A percentile compares a stretch with the other conserved stretches of the same genome.
Evolutionary conservation across 2,888 invertebrate genomes (phyloP).

Genomic region (Leucania comma): DNA sequence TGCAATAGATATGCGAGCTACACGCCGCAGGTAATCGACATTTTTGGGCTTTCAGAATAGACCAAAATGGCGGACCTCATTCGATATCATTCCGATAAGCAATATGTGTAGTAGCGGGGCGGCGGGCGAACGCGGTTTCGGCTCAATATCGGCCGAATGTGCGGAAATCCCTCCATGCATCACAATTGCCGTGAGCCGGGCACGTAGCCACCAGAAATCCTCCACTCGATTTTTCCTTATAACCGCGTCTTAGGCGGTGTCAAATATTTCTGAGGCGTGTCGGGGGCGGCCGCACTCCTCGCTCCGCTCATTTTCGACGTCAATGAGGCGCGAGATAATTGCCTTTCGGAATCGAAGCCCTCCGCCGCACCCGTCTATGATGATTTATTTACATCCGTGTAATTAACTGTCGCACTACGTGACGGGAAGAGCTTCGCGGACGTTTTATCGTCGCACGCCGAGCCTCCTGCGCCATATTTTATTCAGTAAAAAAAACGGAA

Average conservation of each 20-base stretch:
- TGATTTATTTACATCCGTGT: conserved; percentile 91
- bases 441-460: conserved; percentile 86
- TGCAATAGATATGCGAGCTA: conserved; percentile 74
- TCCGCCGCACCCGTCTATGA: conserved; percentile 87
- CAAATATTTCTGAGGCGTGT: conserved; percentile 83
- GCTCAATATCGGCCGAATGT: conserved; percentile 81
- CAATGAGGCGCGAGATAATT: conserved; percentile 90
- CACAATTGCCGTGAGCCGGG: conserved; percentile 83
- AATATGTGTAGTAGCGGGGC: conserved; percentile 79
- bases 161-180: conserved; percentile 85
- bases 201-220: conserved; percentile 83
- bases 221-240: conserved; percentile 85
- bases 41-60: conserved; percentile 75
- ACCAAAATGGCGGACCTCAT: conserved; percentile 81
- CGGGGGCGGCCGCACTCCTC: conserved; percentile 72
- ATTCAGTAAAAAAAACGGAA: conserved; percentile 84
- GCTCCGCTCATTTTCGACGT: conserved; percentile 85
- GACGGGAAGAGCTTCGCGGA: conserved; percentile 87
- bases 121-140: conserved; percentile 75
- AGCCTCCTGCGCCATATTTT: conserved; percentile 85
- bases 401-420: conserved; percentile 90
- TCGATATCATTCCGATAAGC: conserved; percentile 85
- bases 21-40: conserved; percentile 73
- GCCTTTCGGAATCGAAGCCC: conserved; percentile 88
- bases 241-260: conserved; percentile 82